A percentile compares a stretch with the other conserved stretches of the same genome.
Conservation (phyloP, 53 echinoderm and acorn worm species). For the Paracentrotus lividus region DNA sequence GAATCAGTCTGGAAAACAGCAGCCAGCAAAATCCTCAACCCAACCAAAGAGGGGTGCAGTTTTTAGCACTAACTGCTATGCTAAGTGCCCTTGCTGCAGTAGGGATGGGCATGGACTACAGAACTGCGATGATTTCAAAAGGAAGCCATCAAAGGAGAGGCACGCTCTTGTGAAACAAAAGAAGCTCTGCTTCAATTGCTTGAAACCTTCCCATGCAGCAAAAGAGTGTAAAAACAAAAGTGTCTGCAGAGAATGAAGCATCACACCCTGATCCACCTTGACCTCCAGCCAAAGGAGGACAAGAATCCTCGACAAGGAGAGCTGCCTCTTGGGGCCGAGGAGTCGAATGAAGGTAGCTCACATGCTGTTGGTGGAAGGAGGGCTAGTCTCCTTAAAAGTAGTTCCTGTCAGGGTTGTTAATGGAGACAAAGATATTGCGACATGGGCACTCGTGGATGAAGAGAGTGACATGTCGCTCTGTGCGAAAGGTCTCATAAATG, state of each 20-base stretch:
- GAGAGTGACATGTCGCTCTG: not conserved
- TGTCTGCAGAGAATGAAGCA: no score
- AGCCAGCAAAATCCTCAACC: slow-evolving; percentile 19
- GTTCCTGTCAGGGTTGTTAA: slow-evolving; percentile 73
- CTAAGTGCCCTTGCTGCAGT: slow-evolving; percentile 67
- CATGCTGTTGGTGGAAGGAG: slow-evolving; percentile 23
- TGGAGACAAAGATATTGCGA: slow-evolving; percentile 52
- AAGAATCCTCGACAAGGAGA: no score
- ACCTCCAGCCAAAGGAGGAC: no score
- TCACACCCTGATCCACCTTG: no score
- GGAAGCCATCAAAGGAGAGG: slow-evolving; percentile 68
- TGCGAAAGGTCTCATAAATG: not conserved
- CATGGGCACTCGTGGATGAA: no score
- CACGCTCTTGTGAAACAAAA: slow-evolving; percentile 41
- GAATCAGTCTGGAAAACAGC: not conserved
- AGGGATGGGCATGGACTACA: no score
- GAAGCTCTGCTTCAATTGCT: not conserved
- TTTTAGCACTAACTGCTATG: not conserved
- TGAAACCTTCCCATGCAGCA: no score
- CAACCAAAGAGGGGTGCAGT: not conserved
- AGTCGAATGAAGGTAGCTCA: slow-evolving; percentile 19
- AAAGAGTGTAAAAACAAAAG: no score
- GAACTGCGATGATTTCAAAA: slow-evolving; percentile 70
- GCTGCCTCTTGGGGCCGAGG: slow-evolving; percentile 64
- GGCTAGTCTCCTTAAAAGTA: slow-evolving; percentile 72